Conservation (phyloP, 1,140 invertebrate genomes). For the Penaeus japonicus region DNA sequence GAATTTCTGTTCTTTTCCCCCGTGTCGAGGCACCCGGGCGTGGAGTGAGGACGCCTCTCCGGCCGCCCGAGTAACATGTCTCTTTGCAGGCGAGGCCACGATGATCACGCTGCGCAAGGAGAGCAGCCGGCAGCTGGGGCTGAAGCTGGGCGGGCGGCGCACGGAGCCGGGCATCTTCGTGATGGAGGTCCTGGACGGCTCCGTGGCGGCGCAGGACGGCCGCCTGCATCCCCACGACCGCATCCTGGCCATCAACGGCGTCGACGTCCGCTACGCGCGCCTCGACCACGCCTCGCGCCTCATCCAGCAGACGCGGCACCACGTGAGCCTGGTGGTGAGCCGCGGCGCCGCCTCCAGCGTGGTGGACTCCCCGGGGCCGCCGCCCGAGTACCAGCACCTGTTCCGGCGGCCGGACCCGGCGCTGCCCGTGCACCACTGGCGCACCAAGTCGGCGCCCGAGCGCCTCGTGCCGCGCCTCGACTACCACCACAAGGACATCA, state of each 20-base stretch:
- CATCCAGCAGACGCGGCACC: conserved; percentile 64
- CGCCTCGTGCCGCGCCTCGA: conserved; percentile 50
- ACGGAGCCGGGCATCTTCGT: conserved; percentile 67
- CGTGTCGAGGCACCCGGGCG: too few species aligned
- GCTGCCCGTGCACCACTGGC: conserved; percentile 59
- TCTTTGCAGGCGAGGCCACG: conserved; percentile 36
- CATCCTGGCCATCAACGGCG: conserved; percentile 68
- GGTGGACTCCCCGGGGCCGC: background rate
- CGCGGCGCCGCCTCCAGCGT: conserved; percentile 54
- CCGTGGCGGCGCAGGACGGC: conserved; percentile 70
- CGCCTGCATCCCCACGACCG: conserved; percentile 71
- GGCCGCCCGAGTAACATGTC: too few species aligned
- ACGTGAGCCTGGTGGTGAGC: conserved; percentile 66
- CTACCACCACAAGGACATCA: conserved; percentile 38
- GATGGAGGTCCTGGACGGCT: conserved; percentile 66
- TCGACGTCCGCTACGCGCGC: conserved; percentile 65
- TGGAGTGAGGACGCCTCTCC: too few species aligned
- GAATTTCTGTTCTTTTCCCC: too few species aligned
- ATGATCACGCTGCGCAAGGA: conserved; percentile 65
- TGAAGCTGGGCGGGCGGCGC: conserved; percentile 65
- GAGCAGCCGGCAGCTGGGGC: conserved; percentile 66
- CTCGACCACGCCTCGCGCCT: conserved; percentile 67
- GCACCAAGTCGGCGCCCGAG: conserved; percentile 62
- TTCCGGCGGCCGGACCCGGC: conserved; percentile 53
- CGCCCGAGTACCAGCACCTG: conserved; percentile 51